These are phyloP conservation scores for Sebastes variabilis DNA, from an alignment of 2,797 vertebrate species.

Conservation along the genomic window DNA sequence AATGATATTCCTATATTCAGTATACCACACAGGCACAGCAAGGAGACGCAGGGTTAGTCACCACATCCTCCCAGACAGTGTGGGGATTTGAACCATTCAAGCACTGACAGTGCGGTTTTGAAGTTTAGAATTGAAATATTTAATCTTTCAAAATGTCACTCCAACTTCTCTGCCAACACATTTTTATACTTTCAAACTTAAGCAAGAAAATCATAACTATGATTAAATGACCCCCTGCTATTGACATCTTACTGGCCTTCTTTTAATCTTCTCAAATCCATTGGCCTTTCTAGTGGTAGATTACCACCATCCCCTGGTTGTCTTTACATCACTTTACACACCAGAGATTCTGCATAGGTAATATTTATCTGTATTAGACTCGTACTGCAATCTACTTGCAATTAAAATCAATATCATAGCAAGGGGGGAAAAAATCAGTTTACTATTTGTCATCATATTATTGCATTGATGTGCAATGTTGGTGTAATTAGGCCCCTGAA, in stretches of 20 bases:
- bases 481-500: background rate
- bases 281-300: background rate
- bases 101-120: constrained; percentile 5
- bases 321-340: background rate
- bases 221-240: constrained; percentile 10
- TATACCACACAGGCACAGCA: background rate
- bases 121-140: constrained; percentile 4
- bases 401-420: background rate
- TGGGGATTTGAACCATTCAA: constrained; percentile 19
- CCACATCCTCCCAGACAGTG: constrained; percentile 17
- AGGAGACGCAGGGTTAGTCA: background rate
- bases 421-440: background rate
- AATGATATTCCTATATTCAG: background rate
- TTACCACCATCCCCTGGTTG: background rate
- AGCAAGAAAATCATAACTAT: background rate
- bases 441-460: background rate
- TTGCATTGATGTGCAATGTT: background rate
- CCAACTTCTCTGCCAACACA: constrained; percentile 1
- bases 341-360: background rate
- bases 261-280: background rate
- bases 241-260: background rate
- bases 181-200: constrained; percentile 10
- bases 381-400: background rate
- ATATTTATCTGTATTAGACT: background rate
- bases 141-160: constrained; percentile 15